Evolutionary conservation across 2,113 vertebrate genomes (phyloP).

Genomic region (Aegithalos caudatus): DNA sequence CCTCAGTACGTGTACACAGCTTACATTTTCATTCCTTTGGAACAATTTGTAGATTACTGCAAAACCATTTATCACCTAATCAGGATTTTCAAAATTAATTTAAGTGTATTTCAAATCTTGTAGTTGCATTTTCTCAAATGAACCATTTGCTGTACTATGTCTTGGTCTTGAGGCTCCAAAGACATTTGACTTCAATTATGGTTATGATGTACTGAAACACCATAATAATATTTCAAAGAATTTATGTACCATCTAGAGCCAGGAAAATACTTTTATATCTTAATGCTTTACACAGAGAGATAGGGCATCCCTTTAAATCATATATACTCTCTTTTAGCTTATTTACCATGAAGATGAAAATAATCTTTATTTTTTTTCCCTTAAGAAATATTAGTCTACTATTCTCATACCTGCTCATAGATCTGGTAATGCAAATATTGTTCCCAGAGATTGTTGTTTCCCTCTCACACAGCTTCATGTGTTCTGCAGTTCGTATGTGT

Average conservation of each 20-base stretch:
- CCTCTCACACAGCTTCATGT: not conserved
- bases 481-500: not conserved
- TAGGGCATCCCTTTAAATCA: not conserved
- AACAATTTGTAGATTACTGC: not conserved
- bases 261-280: not conserved
- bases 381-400: not conserved
- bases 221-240: not conserved
- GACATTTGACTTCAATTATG: not conserved
- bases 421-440: not conserved
- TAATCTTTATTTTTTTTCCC: not conserved
- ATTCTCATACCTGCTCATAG: not conserved
- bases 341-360: not conserved
- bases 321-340: not conserved
- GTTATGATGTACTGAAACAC: not conserved
- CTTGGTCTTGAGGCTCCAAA: not conserved
- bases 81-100: not conserved
- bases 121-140: not conserved
- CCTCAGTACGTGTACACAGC: not conserved
- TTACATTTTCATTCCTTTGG: not conserved
- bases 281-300: not conserved
- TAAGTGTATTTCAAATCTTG: not conserved
- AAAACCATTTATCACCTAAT: not conserved
- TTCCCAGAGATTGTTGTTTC: not conserved
- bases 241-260: not conserved
- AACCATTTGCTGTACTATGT: not conserved